Evolutionary conservation across 1,140 invertebrate genomes (phyloP).

Genomic region (Papilio glaucus): DNA sequence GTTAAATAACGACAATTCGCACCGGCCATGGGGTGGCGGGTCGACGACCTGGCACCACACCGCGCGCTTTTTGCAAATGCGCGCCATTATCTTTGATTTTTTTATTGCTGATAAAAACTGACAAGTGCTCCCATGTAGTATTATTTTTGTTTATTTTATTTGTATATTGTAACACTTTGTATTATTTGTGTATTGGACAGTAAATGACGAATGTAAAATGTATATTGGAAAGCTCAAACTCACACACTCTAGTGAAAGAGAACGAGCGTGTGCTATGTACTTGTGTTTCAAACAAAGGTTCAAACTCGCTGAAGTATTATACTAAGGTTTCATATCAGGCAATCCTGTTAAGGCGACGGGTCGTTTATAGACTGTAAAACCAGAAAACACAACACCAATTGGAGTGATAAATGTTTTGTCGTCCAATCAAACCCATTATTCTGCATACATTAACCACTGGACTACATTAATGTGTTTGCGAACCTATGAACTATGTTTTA

Average conservation of each 20-base stretch:
- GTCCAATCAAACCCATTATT: no score
- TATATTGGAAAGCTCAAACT: no score
- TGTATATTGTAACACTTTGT: no score
- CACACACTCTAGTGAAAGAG: no score
- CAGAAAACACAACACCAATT: no score
- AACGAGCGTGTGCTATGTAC: background rate
- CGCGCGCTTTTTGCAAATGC: background rate
- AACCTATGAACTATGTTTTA: background rate
- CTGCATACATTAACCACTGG: no score
- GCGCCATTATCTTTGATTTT: background rate
- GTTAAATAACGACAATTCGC: slow-evolving; percentile 30
- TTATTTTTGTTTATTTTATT: background rate
- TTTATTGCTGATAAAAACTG: slow-evolving; percentile 6
- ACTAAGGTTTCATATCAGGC: no score
- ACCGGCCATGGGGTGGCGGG: background rate
- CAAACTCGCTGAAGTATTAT: no score
- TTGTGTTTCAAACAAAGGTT: background rate
- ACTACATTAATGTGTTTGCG: background rate
- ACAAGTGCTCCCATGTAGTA: background rate
- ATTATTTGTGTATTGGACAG: background rate
- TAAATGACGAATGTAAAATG: no score
- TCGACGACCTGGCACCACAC: background rate
- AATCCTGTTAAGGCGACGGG: no score
- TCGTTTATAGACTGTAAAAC: no score
- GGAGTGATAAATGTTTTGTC: no score